These are phyloP conservation scores for Coenonympha glycerion DNA, from an alignment of 2,888 invertebrate species.

Conservation along the genomic window DNA sequence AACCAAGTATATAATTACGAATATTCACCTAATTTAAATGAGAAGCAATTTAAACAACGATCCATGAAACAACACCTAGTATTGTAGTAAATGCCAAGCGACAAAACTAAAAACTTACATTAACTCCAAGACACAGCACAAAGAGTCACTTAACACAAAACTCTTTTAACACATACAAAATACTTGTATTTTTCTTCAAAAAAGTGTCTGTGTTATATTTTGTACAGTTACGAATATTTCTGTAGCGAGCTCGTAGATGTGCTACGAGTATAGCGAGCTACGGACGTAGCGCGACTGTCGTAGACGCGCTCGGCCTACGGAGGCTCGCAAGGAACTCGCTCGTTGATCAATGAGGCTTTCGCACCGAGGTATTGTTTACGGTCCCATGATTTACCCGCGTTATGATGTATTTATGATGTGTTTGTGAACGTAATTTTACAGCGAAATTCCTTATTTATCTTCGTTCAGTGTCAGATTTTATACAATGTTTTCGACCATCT, in stretches of 20 bases:
- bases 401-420: slow-evolving; percentile 20
- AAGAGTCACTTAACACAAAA: slow-evolving; percentile 24
- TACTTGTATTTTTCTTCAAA: slow-evolving; percentile 13
- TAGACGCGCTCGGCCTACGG: slow-evolving; percentile 36
- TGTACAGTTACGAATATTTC: slow-evolving; percentile 30
- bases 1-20: no score
- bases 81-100: slow-evolving; percentile 5
- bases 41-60: slow-evolving; percentile 13
- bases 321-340: slow-evolving; percentile 35
- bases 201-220: slow-evolving; percentile 11
- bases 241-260: slow-evolving; percentile 21
- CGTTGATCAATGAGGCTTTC: slow-evolving; percentile 42
- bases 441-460: not conserved
- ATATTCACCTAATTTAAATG: not conserved
- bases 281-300: slow-evolving; percentile 52
- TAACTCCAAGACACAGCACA: slow-evolving; percentile 5
- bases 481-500: not conserved
- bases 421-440: not conserved
- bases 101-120: slow-evolving; percentile 16
- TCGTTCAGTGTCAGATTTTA: not conserved
- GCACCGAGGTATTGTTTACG: slow-evolving; percentile 29
- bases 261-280: slow-evolving; percentile 59
- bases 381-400: slow-evolving; percentile 29
- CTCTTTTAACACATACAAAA: slow-evolving; percentile 27
- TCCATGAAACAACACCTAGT: slow-evolving; percentile 10